Evolutionary conservation across 92 coral and sea anemone genomes (phyloP).

Genomic region (Muricea muricata): DNA sequence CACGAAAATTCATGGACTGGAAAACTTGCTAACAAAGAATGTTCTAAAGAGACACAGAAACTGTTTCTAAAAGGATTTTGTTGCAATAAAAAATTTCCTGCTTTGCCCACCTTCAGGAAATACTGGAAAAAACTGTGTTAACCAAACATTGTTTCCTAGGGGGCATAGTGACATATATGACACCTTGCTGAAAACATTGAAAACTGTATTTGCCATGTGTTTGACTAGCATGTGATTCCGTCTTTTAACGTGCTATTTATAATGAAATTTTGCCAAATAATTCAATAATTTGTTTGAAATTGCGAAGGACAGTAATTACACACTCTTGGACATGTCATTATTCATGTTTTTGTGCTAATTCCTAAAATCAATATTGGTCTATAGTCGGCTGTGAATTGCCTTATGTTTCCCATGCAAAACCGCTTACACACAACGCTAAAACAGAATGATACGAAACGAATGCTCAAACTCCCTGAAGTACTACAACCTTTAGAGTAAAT

Average conservation of each 20-base stretch:
- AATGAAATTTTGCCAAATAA: neutral
- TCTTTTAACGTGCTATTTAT: neutral
- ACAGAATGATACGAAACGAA: no score
- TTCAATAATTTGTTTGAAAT: neutral
- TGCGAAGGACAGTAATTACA: neutral
- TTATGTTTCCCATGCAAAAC: neutral
- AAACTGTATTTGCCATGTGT: neutral
- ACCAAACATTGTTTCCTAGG: neutral
- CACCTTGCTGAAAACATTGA: neutral
- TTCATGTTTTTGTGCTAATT: slow-evolving; percentile 12
- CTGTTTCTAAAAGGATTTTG: neutral
- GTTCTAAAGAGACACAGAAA: neutral
- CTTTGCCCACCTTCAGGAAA: neutral
- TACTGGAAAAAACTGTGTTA: neutral
- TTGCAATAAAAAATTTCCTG: neutral
- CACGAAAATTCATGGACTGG: neutral
- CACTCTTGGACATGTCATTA: neutral
- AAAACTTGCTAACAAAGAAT: neutral
- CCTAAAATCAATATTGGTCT: slow-evolving; percentile 5
- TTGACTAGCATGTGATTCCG: neutral
- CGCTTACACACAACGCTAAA: neutral
- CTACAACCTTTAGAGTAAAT: neutral
- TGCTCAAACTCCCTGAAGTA: no score
- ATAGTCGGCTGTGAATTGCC: neutral
- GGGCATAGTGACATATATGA: neutral